Percentiles rank a stretch among this genome's conserved stretches.
Conservation (phyloP, 2,113 vertebrate genomes). For the Pterocles orientalis region DNA sequence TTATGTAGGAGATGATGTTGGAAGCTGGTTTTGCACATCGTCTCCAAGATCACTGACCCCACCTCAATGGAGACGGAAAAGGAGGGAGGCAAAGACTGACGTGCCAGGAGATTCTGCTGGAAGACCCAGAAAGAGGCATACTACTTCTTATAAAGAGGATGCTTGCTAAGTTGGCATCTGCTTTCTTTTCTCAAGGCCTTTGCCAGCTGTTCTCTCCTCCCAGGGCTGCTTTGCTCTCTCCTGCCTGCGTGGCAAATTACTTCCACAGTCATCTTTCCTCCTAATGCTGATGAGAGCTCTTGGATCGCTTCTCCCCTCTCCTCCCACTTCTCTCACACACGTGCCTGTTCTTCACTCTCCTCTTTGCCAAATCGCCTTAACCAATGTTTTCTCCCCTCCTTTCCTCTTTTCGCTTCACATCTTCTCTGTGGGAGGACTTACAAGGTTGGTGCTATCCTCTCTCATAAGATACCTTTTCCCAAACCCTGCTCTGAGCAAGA, state of each 20-base stretch:
- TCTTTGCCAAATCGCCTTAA: not conserved
- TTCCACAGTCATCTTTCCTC: not conserved
- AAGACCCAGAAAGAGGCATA: not conserved
- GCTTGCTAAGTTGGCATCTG: not conserved
- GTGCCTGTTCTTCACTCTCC: not conserved
- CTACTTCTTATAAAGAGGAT: not conserved
- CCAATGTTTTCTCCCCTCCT: not conserved
- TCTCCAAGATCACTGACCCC: not conserved
- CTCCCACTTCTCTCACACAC: not conserved
- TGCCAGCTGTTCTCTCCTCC: not conserved
- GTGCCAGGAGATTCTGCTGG: not conserved
- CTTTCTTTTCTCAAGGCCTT: not conserved
- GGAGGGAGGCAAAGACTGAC: not conserved
- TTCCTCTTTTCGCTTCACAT: not conserved
- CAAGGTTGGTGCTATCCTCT: not conserved
- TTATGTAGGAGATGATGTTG: not conserved
- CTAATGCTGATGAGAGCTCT: not conserved
- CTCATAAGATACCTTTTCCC: not conserved
- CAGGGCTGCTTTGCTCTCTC: not conserved
- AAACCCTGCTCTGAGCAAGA: not conserved
- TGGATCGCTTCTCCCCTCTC: not conserved
- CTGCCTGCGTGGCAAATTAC: not conserved
- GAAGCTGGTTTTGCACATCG: not conserved
- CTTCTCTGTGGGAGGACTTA: constrained; percentile 15
- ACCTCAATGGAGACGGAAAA: not conserved